These are phyloP conservation scores for Alentia gelatinosa DNA, from an alignment of 2,888 invertebrate genomes.

Conservation along the genomic window DNA sequence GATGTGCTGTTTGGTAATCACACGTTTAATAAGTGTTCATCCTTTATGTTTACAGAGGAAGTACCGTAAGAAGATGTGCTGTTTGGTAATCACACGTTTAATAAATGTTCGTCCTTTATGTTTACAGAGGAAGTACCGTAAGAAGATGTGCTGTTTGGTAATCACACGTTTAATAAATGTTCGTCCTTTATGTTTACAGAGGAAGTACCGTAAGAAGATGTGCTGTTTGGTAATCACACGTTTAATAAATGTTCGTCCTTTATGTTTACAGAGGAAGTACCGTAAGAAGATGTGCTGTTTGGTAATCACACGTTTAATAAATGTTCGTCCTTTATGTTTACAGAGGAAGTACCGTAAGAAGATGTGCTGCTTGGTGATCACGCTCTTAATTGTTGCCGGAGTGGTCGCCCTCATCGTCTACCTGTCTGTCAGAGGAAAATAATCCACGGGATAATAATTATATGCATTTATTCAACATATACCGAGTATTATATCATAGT, in stretches of 20 bases:
- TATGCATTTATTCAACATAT: too few relatives aligned
- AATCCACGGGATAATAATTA: too few relatives aligned
- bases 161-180: neutral
- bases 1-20: too few relatives aligned
- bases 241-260: neutral
- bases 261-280: conserved; percentile 72
- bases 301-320: too few relatives aligned
- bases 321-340: conserved; percentile 45
- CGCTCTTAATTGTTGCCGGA: conserved; percentile 70
- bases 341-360: conserved; percentile 78
- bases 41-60: too few relatives aligned
- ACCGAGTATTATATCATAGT: too few relatives aligned
- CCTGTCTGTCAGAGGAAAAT: conserved; percentile 29
- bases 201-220: conserved; percentile 77
- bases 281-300: conserved; percentile 77
- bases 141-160: too few relatives aligned
- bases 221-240: conserved; percentile 75
- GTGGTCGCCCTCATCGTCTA: neutral
- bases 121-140: too few relatives aligned
- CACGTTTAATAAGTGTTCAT: too few relatives aligned
- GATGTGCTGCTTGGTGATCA: conserved; percentile 73
- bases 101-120: too few relatives aligned
- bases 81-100: too few relatives aligned
- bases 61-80: too few relatives aligned
- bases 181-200: conserved; percentile 67